A percentile compares a stretch with the other conserved stretches of the same genome.
Evolutionary conservation across 2,113 vertebrate species (phyloP).

Genomic region (Pelusios castaneus): DNA sequence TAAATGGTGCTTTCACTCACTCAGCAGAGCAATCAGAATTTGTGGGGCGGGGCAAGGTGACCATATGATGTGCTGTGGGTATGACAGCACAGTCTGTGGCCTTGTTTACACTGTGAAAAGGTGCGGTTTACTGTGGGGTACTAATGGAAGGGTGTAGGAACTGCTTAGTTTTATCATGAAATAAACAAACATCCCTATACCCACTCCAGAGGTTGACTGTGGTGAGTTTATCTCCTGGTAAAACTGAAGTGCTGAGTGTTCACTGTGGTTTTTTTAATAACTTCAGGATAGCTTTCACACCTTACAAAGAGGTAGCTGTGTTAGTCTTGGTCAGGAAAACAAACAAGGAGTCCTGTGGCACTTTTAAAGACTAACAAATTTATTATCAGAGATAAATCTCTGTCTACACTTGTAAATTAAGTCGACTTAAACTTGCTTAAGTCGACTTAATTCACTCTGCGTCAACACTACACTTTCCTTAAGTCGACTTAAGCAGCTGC

Average conservation of each 20-base stretch:
- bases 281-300: neutral
- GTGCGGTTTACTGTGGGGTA: neutral
- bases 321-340: too few species aligned
- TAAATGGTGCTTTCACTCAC: fast-evolving
- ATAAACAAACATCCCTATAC: neutral
- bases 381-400: too few species aligned
- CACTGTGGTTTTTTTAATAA: too few species aligned
- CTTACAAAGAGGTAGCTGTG: too few species aligned
- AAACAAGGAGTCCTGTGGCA: too few species aligned
- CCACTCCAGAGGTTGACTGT: neutral
- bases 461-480: too few species aligned
- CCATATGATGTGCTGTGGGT: neutral
- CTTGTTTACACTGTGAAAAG: neutral
- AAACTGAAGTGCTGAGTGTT: neutral
- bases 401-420: too few species aligned
- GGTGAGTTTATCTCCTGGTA: neutral
- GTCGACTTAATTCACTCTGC: too few species aligned
- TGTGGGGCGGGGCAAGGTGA: neutral
- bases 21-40: neutral
- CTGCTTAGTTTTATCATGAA: neutral
- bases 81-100: neutral
- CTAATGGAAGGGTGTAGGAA: neutral
- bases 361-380: too few species aligned
- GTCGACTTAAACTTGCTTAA: too few species aligned
- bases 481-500: too few species aligned